Conservation (phyloP, 2,113 vertebrate genomes). For the Ailurus styani region DNA sequence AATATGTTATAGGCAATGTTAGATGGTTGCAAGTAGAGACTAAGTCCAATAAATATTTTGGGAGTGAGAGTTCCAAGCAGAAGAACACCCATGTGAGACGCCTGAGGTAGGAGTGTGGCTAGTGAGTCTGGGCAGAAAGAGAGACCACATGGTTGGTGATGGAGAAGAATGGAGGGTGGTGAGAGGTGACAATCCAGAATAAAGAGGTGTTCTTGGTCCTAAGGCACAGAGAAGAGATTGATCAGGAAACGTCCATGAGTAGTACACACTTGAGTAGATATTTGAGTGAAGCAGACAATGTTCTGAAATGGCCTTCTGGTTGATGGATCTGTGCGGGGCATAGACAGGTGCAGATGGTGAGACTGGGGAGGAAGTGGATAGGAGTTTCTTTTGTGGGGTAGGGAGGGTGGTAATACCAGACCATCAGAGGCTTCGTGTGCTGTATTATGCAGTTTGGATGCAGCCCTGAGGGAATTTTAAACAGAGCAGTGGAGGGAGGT, state of each 20-base stretch:
- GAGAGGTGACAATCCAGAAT: neutral
- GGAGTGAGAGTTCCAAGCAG: neutral
- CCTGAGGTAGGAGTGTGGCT: neutral
- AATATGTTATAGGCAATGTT: no score
- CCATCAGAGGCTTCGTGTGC: neutral
- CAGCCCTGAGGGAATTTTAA: neutral
- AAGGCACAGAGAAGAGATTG: neutral
- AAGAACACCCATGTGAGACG: rapidly evolving
- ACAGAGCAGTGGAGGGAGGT: neutral
- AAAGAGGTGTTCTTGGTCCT: neutral
- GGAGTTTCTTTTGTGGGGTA: neutral
- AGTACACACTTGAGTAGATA: neutral
- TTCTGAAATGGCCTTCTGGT: no score
- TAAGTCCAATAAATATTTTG: neutral
- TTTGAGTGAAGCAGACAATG: no score
- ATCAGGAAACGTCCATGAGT: neutral
- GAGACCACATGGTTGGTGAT: no score
- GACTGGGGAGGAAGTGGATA: neutral
- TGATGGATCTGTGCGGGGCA: neutral
- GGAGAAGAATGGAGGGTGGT: neutral
- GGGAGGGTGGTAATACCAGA: neutral
- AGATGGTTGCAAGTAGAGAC: neutral
- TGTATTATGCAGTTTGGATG: neutral
- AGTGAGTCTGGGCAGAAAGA: no score
- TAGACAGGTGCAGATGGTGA: neutral